Conservation (phyloP, 37 sponge, comb jelly and placozoan genomes). For the Ianthella basta region DNA sequence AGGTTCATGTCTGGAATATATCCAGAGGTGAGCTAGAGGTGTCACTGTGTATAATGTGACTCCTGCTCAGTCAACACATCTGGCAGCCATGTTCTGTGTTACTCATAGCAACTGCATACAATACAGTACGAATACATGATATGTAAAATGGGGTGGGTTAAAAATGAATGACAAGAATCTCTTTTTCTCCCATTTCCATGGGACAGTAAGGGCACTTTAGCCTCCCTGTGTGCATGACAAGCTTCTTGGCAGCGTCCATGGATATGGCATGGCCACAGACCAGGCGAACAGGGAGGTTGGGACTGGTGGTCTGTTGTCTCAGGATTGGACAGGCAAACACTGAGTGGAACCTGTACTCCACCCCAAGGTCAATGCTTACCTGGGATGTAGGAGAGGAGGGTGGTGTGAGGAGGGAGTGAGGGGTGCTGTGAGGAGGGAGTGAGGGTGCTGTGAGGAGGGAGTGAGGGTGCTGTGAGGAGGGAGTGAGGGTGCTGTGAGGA, state of each 20-base stretch:
- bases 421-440: background rate
- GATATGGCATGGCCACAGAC: constrained; percentile 96
- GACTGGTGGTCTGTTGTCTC: constrained; percentile 72
- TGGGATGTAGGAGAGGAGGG: constrained; percentile 20
- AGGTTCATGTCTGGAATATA: too few species aligned
- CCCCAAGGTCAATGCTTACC: constrained; percentile 71
- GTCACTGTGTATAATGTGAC: too few species aligned
- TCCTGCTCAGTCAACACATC: too few species aligned
- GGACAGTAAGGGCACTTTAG: constrained; percentile 99
- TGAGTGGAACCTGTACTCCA: constrained; percentile 81
- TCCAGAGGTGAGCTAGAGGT: too few species aligned
- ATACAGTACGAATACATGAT: background rate
- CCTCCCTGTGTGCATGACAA: constrained; percentile 54
- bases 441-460: background rate
- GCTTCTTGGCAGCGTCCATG: constrained; percentile 88
- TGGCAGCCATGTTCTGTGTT: too few species aligned
- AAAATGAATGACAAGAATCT: constrained; percentile 79
- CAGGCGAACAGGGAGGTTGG: constrained; percentile 91
- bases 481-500: background rate
- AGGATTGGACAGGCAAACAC: constrained; percentile 97
- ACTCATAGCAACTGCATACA: too few species aligned
- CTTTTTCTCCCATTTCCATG: constrained; percentile 77
- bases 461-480: background rate
- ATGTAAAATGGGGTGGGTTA: constrained; percentile 15
- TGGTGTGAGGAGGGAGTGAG: background rate